Evolutionary conservation across 2,113 vertebrate genomes (phyloP).

Genomic region (Heptranchias perlo): DNA sequence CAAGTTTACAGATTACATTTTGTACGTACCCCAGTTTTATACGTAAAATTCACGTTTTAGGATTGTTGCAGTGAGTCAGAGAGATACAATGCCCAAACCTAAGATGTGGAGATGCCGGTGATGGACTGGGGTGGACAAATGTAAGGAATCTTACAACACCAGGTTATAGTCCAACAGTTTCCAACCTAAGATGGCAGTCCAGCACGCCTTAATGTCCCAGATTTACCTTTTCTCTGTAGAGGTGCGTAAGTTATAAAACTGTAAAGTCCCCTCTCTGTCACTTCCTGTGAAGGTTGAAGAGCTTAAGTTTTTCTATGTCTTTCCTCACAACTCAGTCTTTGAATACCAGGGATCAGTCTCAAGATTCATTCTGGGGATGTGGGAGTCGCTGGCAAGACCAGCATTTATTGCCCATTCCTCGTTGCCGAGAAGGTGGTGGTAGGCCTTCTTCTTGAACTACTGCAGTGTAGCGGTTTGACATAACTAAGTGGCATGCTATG

Average conservation of each 20-base stretch:
- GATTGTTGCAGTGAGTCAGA: background rate
- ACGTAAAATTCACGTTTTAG: background rate
- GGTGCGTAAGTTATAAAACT: background rate
- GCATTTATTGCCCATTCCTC: background rate
- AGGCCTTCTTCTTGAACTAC: background rate
- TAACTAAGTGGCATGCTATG: background rate
- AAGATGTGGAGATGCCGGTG: too few relatives aligned
- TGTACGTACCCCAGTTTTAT: background rate
- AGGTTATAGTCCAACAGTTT: too few relatives aligned
- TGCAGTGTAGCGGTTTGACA: background rate
- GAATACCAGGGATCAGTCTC: background rate
- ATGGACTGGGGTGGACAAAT: too few relatives aligned
- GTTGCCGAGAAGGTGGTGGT: background rate
- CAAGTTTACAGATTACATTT: background rate
- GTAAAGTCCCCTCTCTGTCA: background rate
- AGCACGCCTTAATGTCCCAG: background rate
- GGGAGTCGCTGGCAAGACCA: background rate
- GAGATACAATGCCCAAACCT: background rate
- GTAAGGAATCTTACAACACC: too few relatives aligned
- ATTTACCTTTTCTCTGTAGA: background rate
- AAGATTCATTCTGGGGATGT: background rate
- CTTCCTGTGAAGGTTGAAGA: background rate
- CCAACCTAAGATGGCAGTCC: background rate
- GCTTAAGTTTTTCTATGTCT: background rate
- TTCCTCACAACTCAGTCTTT: background rate